Conservation (phyloP, 2,797 vertebrate species). For the Lepus townsendii region DNA sequence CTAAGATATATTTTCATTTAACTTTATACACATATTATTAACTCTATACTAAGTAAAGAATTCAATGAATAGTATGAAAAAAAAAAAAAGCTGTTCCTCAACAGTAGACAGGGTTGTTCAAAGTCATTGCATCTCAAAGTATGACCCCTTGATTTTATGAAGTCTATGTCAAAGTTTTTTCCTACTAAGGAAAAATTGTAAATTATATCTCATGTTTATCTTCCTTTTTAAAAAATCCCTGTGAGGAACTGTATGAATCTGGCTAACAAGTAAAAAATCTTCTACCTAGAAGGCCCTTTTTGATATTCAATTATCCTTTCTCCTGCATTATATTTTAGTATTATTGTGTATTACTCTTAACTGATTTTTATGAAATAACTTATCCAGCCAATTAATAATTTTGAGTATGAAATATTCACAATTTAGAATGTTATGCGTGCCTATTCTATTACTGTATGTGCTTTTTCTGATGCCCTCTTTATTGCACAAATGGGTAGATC, state of each 20-base stretch:
- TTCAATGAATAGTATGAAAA: too few species aligned
- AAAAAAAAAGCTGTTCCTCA: too few species aligned
- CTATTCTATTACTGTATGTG: neutral
- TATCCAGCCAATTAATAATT: slow-evolving; percentile 36
- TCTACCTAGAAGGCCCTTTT: neutral
- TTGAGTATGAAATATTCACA: neutral
- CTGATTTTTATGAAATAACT: slow-evolving; percentile 62
- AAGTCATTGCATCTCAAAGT: too few species aligned
- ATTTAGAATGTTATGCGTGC: neutral
- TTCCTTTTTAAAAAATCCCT: neutral
- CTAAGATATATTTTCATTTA: too few species aligned
- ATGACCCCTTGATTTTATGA: slow-evolving; percentile 5
- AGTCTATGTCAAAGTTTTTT: neutral
- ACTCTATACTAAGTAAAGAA: too few species aligned
- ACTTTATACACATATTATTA: too few species aligned
- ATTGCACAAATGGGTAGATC: neutral
- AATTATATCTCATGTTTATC: slow-evolving; percentile 7
- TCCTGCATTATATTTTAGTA: neutral
- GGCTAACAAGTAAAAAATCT: neutral
- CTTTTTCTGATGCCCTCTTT: neutral
- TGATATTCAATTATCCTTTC: neutral
- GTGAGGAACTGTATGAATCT: neutral
- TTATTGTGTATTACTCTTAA: neutral
- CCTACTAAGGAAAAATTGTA: neutral
- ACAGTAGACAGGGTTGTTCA: too few species aligned